Evolutionary conservation across 2,113 vertebrate species (phyloP).

Genomic region (Leucosticte australis): DNA sequence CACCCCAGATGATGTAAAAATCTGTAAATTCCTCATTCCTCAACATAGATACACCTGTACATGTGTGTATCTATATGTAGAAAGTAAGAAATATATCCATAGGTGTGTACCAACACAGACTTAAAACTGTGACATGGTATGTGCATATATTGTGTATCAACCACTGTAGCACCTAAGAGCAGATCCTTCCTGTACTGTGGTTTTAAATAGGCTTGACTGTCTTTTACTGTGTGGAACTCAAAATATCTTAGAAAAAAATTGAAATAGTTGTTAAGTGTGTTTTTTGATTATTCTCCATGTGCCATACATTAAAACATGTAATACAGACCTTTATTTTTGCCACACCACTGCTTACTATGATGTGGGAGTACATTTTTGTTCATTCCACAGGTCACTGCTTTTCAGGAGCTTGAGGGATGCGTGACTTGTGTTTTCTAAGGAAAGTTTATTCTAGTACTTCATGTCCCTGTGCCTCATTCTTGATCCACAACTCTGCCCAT

Average conservation of each 20-base stretch:
- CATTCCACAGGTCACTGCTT: not conserved
- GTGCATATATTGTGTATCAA: not conserved
- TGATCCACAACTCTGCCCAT: not conserved
- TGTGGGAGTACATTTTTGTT: not conserved
- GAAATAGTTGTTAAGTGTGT: not conserved
- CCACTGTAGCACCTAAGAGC: not conserved
- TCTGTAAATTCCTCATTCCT: not conserved
- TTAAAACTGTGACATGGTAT: not conserved
- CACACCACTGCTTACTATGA: not conserved
- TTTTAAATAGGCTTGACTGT: not conserved
- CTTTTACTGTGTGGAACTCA: not conserved
- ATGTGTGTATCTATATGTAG: rapidly evolving
- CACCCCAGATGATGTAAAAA: not conserved
- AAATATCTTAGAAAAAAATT: not conserved
- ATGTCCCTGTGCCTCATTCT: not conserved
- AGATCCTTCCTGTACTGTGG: not conserved
- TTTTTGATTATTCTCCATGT: not conserved
- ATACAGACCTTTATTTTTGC: not conserved
- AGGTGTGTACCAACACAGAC: not conserved
- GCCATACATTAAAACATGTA: not conserved
- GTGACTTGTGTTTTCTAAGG: not conserved
- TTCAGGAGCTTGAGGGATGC: not conserved
- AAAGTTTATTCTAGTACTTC: not conserved
- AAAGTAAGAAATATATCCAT: not conserved
- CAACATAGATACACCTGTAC: not conserved